A percentile compares a stretch with the other conserved stretches of the same genome.
Conservation (phyloP, 2,888 invertebrate genomes). For the Papilio demoleus region DNA sequence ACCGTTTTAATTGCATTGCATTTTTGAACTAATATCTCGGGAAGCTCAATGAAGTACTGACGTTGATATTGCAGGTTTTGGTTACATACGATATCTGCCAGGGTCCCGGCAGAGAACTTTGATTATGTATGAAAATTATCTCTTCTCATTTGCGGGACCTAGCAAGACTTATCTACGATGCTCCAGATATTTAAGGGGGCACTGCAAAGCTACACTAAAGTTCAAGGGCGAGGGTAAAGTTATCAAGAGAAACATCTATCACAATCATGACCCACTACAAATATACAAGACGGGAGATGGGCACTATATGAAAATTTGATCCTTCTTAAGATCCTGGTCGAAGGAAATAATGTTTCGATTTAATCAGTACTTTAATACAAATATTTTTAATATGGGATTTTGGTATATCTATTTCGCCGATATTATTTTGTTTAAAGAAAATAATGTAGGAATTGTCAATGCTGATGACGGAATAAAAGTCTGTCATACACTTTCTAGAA, state of each 20-base stretch:
- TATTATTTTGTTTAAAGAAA: too few species aligned
- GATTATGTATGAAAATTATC: background rate
- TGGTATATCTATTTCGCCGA: too few species aligned
- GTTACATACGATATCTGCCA: background rate
- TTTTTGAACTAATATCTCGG: background rate
- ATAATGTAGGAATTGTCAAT: too few species aligned
- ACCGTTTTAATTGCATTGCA: background rate
- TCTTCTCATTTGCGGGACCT: background rate
- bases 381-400: too few species aligned
- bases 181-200: background rate
- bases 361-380: too few species aligned
- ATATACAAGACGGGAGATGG: slow-evolving; percentile 26
- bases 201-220: background rate
- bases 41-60: background rate
- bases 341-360: background rate
- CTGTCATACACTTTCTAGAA: too few species aligned
- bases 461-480: too few species aligned
- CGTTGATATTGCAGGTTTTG: background rate
- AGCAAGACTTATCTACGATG: background rate
- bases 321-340: background rate
- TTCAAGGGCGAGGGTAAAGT: background rate
- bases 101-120: background rate
- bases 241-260: background rate
- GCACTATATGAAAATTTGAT: background rate
- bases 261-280: background rate